These are phyloP conservation scores for Phania funesta DNA, from an alignment of 2,888 invertebrate species.

Conservation along the genomic window DNA sequence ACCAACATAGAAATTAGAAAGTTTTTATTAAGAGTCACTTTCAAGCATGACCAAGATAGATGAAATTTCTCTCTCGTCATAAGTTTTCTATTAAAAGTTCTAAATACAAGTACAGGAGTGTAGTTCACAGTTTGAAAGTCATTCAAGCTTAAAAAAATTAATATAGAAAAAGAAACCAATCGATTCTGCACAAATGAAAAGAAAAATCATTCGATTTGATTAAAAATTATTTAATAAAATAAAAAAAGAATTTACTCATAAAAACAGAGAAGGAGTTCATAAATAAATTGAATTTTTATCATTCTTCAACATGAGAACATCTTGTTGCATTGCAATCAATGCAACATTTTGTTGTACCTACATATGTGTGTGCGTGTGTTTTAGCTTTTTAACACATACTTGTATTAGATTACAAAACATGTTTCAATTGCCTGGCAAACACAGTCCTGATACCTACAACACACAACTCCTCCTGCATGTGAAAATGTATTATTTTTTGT, in stretches of 20 bases:
- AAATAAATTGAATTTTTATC: conserved; percentile 50
- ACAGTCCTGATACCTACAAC: background rate
- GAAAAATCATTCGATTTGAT: background rate
- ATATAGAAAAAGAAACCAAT: background rate
- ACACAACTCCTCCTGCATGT: too few relatives aligned
- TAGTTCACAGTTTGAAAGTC: conserved; percentile 13
- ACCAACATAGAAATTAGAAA: conserved; percentile 15
- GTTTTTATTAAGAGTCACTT: conserved; percentile 35
- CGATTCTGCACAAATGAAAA: background rate
- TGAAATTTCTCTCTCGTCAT: background rate
- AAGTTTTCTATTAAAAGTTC: conserved; percentile 23
- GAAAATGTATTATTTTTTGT: background rate
- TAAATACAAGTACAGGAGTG: background rate
- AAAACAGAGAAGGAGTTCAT: background rate
- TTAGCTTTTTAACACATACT: conserved; percentile 26
- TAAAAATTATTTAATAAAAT: background rate
- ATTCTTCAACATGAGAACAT: conserved; percentile 40
- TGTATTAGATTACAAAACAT: conserved; percentile 46
- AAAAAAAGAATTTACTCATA: too few relatives aligned
- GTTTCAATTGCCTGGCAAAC: conserved; percentile 28
- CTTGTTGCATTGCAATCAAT: conserved; percentile 30
- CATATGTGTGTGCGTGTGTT: background rate
- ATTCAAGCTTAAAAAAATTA: background rate
- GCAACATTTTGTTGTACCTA: conserved; percentile 7
- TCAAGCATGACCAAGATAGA: conserved; percentile 25